phyloP scores from a whole-genome alignment of 2,888 invertebrate species.

The Orthonychiurus folsomi region DNA sequence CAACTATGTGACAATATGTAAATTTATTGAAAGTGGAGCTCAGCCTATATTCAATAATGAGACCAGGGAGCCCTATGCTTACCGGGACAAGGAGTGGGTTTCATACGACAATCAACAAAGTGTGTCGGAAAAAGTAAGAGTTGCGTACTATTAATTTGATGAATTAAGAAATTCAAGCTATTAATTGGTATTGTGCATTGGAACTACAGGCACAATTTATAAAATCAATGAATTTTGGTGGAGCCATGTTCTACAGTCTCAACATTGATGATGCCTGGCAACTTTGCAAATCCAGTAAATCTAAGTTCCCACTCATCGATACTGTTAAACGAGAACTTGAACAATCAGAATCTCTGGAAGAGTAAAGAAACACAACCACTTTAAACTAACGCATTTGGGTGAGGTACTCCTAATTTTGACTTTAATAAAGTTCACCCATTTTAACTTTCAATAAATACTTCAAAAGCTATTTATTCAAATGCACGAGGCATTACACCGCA shows the following conservation, averaged over 20 bases:
- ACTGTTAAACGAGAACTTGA: slow-evolving; percentile 9
- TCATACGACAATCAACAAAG: slow-evolving; percentile 69
- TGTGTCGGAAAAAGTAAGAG: slow-evolving; percentile 56
- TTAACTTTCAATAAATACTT: no score
- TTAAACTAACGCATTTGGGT: no score
- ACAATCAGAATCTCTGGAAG: no score
- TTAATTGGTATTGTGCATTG: neutral
- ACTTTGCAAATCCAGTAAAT: slow-evolving; percentile 31
- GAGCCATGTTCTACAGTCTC: slow-evolving; percentile 74
- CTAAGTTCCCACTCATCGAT: slow-evolving; percentile 21
- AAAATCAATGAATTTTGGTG: slow-evolving; percentile 57
- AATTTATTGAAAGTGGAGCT: slow-evolving; percentile 54
- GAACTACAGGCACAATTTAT: slow-evolving; percentile 53
- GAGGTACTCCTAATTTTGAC: no score
- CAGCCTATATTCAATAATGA: slow-evolving; percentile 56
- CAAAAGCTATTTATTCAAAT: no score
- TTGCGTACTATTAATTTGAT: neutral
- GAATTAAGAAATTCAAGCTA: neutral
- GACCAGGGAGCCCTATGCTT: slow-evolving; percentile 68
- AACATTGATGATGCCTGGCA: slow-evolving; percentile 63
- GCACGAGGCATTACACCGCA: no score
- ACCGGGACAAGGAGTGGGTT: slow-evolving; percentile 57
- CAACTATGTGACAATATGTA: slow-evolving; percentile 60
- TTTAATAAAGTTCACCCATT: no score
- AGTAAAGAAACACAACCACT: no score